These are phyloP conservation scores for Smutsia gigantea DNA, from an alignment of 2,797 vertebrate genomes.

Conservation along the genomic window DNA sequence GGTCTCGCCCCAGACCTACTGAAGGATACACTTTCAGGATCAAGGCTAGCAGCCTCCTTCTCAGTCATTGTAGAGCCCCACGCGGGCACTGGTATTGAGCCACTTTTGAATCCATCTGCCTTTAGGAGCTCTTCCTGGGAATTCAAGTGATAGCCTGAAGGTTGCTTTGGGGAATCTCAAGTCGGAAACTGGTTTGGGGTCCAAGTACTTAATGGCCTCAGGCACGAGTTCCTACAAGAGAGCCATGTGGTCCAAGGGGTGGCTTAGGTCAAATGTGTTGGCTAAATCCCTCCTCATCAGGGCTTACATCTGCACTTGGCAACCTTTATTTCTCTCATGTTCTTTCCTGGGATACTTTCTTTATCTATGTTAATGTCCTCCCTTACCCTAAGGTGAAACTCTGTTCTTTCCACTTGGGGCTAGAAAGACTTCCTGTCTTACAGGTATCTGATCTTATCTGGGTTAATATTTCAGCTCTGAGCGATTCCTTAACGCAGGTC, in stretches of 20 bases:
- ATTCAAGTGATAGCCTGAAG: constrained; percentile 34
- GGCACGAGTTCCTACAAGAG: constrained; percentile 45
- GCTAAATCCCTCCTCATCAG: constrained; percentile 38
- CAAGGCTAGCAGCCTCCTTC: background rate
- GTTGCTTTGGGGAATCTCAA: constrained; percentile 38
- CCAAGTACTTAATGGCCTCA: constrained; percentile 40
- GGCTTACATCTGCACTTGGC: constrained; percentile 46
- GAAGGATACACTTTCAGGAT: background rate
- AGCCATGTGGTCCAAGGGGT: constrained; percentile 49
- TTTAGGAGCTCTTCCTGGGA: constrained; percentile 19
- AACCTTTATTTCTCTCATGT: constrained; percentile 46
- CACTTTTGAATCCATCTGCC: constrained; percentile 29
- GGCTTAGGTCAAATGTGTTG: constrained; percentile 49
- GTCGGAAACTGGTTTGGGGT: constrained; percentile 38
- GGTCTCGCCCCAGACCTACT: background rate
- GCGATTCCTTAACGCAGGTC: constrained; percentile 55
- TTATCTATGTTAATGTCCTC: constrained; percentile 54
- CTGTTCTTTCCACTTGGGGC: constrained; percentile 41
- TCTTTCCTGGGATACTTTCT: constrained; percentile 6
- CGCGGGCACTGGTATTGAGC: background rate
- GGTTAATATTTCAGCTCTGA: constrained; percentile 59
- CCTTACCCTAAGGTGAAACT: constrained; percentile 58
- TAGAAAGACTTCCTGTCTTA: constrained; percentile 53
- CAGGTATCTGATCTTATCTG: constrained; percentile 65
- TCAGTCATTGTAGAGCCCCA: background rate